Percentiles rank a stretch among this genome's conserved stretches.
phyloP scores from a whole-genome alignment of 1,140 invertebrate species.

The Cherax quadricarinatus region DNA sequence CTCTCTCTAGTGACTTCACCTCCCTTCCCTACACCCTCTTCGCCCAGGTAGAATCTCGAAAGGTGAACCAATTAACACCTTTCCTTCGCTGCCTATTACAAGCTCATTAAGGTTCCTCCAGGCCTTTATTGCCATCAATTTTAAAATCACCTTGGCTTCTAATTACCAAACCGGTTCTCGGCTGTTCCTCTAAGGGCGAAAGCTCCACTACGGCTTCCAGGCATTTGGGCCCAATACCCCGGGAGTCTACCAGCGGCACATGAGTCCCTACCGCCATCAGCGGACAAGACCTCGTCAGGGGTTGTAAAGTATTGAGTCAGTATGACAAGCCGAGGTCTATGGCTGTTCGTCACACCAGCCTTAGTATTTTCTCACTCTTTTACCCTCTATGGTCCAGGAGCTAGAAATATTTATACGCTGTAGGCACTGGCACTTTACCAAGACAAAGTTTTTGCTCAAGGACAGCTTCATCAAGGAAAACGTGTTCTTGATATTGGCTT shows the following conservation, averaged over 20 bases:
- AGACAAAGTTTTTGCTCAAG: too few relatives aligned
- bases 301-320: background rate
- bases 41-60: background rate
- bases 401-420: too few relatives aligned
- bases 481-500: too few relatives aligned
- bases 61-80: conserved; percentile 51
- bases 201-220: background rate
- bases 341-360: background rate
- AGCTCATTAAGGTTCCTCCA: conserved; percentile 32
- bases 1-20: background rate
- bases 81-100: conserved; percentile 46
- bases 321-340: background rate
- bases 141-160: conserved; percentile 15
- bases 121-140: conserved; percentile 37
- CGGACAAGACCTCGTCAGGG: background rate
- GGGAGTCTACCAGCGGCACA: background rate
- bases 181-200: background rate
- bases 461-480: background rate
- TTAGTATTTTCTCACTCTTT: conserved; percentile 25
- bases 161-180: background rate
- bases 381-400: background rate
- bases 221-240: background rate
- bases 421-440: too few relatives aligned
- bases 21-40: background rate
- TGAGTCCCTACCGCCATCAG: background rate